Evolutionary conservation across 1,140 invertebrate genomes (phyloP).

Genomic region (Euschistus heros): DNA sequence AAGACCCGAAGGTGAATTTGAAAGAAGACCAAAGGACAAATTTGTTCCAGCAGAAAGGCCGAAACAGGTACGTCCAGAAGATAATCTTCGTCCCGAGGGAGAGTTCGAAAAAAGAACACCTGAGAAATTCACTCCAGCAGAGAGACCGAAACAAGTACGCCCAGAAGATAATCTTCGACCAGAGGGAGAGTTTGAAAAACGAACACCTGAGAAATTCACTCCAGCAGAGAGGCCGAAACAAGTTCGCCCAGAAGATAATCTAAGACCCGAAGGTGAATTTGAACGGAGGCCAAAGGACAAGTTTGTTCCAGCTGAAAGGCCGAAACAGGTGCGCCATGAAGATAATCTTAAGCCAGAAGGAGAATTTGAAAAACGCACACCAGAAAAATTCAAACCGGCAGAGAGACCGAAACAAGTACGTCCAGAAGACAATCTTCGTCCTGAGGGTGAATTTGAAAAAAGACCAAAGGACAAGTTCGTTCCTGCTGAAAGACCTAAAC

Average conservation of each 20-base stretch:
- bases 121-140: too few species aligned
- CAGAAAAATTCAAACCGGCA: slow-evolving; percentile 33
- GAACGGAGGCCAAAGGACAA: slow-evolving; percentile 39
- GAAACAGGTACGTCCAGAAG: too few species aligned
- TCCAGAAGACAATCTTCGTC: slow-evolving; percentile 35
- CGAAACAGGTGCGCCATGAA: slow-evolving; percentile 40
- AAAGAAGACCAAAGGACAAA: too few species aligned
- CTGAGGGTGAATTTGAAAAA: slow-evolving; percentile 44
- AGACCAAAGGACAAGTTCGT: slow-evolving; percentile 32
- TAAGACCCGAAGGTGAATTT: slow-evolving; percentile 46
- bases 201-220: too few species aligned
- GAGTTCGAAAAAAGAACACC: too few species aligned
- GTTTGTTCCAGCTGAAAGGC: slow-evolving; percentile 33
- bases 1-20: slow-evolving; percentile 40
- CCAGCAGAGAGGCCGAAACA: too few species aligned
- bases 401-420: slow-evolving; percentile 31
- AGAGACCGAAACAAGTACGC: too few species aligned
- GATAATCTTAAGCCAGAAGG: slow-evolving; percentile 35
- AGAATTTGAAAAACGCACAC: slow-evolving; percentile 40
- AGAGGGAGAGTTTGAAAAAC: too few species aligned
- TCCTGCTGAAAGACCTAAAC: slow-evolving; percentile 45
- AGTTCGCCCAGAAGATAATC: slow-evolving; percentile 41
- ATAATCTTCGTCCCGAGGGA: too few species aligned
- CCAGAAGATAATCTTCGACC: too few species aligned
- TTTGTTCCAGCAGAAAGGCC: too few species aligned